These are phyloP conservation scores for Notodonta ziczac DNA, from an alignment of 2,888 invertebrate genomes.

Conservation along the genomic window DNA sequence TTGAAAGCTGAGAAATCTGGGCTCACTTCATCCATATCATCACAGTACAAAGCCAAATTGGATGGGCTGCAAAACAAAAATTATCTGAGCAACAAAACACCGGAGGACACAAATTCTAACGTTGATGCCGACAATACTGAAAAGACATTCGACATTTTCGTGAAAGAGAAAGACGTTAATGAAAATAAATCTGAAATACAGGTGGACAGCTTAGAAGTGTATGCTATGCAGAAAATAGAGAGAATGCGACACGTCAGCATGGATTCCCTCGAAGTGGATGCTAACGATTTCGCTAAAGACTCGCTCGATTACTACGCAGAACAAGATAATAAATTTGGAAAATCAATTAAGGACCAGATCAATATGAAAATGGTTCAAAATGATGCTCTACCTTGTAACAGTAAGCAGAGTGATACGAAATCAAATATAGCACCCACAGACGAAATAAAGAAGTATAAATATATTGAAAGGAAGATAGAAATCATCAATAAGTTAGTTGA, in stretches of 20 bases:
- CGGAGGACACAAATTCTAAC: slow-evolving; percentile 72
- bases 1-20: slow-evolving; percentile 75
- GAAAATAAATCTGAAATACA: slow-evolving; percentile 86
- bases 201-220: slow-evolving; percentile 86
- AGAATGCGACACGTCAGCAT: slow-evolving; percentile 75
- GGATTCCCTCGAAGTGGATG: slow-evolving; percentile 81
- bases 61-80: slow-evolving; percentile 80
- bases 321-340: slow-evolving; percentile 68
- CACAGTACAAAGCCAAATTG: slow-evolving; percentile 79
- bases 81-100: slow-evolving; percentile 63
- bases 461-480: slow-evolving; percentile 88
- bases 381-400: slow-evolving; percentile 57
- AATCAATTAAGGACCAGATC: slow-evolving; percentile 64
- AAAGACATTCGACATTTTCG: slow-evolving; percentile 85
- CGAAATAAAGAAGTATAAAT: slow-evolving; percentile 85
- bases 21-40: slow-evolving; percentile 76
- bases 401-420: slow-evolving; percentile 60
- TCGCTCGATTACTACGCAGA: slow-evolving; percentile 80
- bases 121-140: slow-evolving; percentile 73
- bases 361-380: slow-evolving; percentile 63
- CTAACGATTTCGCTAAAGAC: slow-evolving; percentile 76
- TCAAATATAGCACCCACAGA: slow-evolving; percentile 78
- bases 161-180: slow-evolving; percentile 85
- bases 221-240: slow-evolving; percentile 76
- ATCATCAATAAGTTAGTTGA: slow-evolving; percentile 89